These are phyloP conservation scores for Cynodonichthys magdalenae DNA, from an alignment of 2,797 vertebrate genomes.

Conservation along the genomic window DNA sequence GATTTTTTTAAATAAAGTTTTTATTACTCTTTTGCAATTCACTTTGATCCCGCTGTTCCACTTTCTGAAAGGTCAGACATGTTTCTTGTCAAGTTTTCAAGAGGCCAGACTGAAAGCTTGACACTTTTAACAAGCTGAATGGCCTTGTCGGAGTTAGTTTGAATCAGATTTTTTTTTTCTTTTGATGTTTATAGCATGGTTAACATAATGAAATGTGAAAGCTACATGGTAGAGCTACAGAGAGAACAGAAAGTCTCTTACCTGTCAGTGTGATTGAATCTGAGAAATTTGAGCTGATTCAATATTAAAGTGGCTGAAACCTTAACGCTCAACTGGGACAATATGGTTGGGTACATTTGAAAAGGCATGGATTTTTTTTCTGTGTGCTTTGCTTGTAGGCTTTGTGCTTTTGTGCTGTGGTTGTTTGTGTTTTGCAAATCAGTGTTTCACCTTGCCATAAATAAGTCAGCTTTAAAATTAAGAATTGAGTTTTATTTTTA, in stretches of 20 bases:
- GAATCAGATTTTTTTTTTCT: slow-evolving; percentile 34
- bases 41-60: slow-evolving; percentile 48
- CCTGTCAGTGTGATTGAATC: slow-evolving; percentile 16
- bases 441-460: slow-evolving; percentile 41
- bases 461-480: slow-evolving; percentile 16
- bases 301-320: slow-evolving; percentile 9
- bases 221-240: slow-evolving; percentile 52
- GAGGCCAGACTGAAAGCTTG: slow-evolving; percentile 39
- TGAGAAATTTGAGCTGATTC: slow-evolving; percentile 13
- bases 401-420: slow-evolving; percentile 51
- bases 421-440: slow-evolving; percentile 36
- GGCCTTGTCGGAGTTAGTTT: slow-evolving; percentile 55
- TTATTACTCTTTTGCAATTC: slow-evolving; percentile 4
- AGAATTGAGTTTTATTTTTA: slow-evolving; percentile 12
- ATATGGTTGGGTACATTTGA: slow-evolving; percentile 51
- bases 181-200: slow-evolving; percentile 54
- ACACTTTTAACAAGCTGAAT: slow-evolving; percentile 48
- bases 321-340: slow-evolving; percentile 70
- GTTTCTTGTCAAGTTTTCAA: slow-evolving; percentile 49
- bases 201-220: slow-evolving; percentile 36
- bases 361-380: slow-evolving; percentile 58
- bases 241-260: slow-evolving; percentile 53
- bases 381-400: slow-evolving; percentile 36
- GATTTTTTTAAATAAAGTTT: slow-evolving; percentile 20
- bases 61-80: slow-evolving; percentile 41